phyloP scores from a whole-genome alignment of 2,113 vertebrate genomes.

The human (Homo sapiens) region GRCh38 chr11:60783501-60784000 shows the following conservation, averaged over 20 bases:
- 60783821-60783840: background rate
- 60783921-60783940: fast-evolving
- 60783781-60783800: fast-evolving
- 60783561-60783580: fast-evolving
- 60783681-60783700: too few species aligned
- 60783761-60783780: fast-evolving
- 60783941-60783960: background rate
- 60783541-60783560: fast-evolving
- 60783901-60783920: background rate
- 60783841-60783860: background rate
- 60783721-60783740: too few species aligned
- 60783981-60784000: background rate
- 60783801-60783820: background rate
- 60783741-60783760: background rate
- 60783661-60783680: background rate
- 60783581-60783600: too few species aligned
- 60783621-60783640: too few species aligned
- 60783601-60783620: too few species aligned
- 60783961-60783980: background rate
- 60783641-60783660: too few species aligned
- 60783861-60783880: too few species aligned
- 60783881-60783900: background rate
- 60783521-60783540: too few species aligned
- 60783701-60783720: background rate
- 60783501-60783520: too few species aligned